Evolutionary conservation across 1,140 invertebrate species (phyloP).

Genomic region (Aphelenchoides avenae): DNA sequence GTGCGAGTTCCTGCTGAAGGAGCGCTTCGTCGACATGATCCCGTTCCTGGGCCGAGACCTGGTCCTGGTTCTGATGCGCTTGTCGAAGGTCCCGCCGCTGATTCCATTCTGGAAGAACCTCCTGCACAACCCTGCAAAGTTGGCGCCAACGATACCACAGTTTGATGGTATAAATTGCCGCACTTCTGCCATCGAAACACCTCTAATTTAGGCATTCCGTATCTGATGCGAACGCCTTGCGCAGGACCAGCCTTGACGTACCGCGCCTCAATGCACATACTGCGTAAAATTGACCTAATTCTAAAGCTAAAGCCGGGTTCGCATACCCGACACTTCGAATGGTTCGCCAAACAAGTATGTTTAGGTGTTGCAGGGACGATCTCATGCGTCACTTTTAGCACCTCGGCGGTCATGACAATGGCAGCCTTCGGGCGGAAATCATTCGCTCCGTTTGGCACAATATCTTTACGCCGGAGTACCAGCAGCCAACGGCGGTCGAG

Average conservation of each 20-base stretch:
- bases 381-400: slow-evolving; percentile 23
- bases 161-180: slow-evolving; percentile 19
- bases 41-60: slow-evolving; percentile 20
- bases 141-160: slow-evolving; percentile 22
- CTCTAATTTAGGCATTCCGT: slow-evolving; percentile 7
- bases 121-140: slow-evolving; percentile 20
- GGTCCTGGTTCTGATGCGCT: slow-evolving; percentile 25
- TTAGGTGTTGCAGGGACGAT: not conserved
- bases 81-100: slow-evolving; percentile 30
- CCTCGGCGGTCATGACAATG: slow-evolving; percentile 18
- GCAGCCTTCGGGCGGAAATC: slow-evolving; percentile 28
- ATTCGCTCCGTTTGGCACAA: slow-evolving; percentile 34
- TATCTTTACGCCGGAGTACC: slow-evolving; percentile 4
- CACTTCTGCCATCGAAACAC: too few relatives aligned
- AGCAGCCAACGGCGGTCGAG: slow-evolving; percentile 15
- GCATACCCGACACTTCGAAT: slow-evolving; percentile 9
- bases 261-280: slow-evolving; percentile 17
- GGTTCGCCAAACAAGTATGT: not conserved
- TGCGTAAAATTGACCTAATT: slow-evolving; percentile 19
- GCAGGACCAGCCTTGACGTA: slow-evolving; percentile 4
- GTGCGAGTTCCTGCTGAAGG: slow-evolving; percentile 26
- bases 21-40: slow-evolving; percentile 24
- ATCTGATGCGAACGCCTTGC: slow-evolving; percentile 3
- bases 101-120: slow-evolving; percentile 19
- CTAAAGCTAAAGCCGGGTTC: not conserved